A percentile compares a stretch with the other conserved stretches of the same genome.
These are phyloP conservation scores for Sclerodermus sp. DNA, from an alignment of 2,888 invertebrate genomes.

Conservation along the genomic window DNA sequence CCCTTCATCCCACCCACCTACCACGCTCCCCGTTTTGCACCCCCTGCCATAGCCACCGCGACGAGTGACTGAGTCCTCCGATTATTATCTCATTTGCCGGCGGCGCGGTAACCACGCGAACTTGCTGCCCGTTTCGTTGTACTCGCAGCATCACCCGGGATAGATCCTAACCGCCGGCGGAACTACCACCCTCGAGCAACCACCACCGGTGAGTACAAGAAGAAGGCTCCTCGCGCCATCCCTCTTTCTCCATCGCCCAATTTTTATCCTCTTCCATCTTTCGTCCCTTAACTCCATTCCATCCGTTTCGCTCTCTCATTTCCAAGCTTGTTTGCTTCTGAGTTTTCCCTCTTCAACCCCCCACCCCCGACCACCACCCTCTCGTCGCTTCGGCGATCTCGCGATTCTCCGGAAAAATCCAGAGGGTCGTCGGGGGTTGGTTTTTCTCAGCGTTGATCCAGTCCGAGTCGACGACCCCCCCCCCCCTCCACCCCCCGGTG, in stretches of 20 bases:
- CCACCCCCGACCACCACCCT: background rate
- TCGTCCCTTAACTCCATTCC: background rate
- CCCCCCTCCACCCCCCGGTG: too few species aligned
- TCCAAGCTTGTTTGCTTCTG: too few species aligned
- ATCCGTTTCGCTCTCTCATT: too few species aligned
- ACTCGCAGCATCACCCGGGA: too few species aligned
- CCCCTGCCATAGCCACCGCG: slow-evolving; percentile 35
- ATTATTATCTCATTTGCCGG: slow-evolving; percentile 56
- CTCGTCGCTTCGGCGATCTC: background rate
- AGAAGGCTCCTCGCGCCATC: too few species aligned
- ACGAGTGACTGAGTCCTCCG: slow-evolving; percentile 46
- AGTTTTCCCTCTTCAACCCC: slow-evolving; percentile 1
- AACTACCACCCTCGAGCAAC: slow-evolving; percentile 10
- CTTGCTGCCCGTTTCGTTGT: too few species aligned
- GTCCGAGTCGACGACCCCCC: too few species aligned
- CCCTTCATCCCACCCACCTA: slow-evolving; percentile 6
- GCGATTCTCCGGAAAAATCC: too few species aligned
- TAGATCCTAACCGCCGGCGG: slow-evolving; percentile 21
- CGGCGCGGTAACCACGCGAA: slow-evolving; percentile 14
- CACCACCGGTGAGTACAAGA: too few species aligned
- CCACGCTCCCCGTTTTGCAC: slow-evolving; percentile 28
- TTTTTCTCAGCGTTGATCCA: too few species aligned
- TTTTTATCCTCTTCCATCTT: background rate
- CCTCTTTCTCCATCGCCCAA: background rate
- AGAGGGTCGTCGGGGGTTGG: too few species aligned